Base-by-base conservation (phyloP, 1,140 invertebrate genomes). In the Cecropterus lyciades region DNA sequence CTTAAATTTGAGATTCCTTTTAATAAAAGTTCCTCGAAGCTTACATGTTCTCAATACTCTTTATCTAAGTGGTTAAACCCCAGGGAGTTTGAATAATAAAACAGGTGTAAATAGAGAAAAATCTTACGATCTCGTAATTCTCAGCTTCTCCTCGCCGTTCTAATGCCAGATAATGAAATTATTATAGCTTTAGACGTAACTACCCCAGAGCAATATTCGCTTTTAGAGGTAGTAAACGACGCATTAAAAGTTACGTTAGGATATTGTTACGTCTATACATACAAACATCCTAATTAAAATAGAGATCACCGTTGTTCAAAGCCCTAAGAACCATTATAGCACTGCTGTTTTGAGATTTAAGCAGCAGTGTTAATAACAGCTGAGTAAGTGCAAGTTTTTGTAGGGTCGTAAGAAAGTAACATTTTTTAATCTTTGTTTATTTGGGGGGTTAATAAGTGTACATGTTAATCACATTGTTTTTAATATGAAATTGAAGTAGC, bases 61-160 rank as follows among this genome's bases (percentile, higher is more conserved):
- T 43, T 42, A 17, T 11, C 16, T 42, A 42, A 56, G 17, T 14
- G 24, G 37, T 17, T 8, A 1, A 56, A 27, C 37, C 37, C 17
- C 16, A 56, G 53, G 37, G 37, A 24, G 16, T 24, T 16, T 56
- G 53, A 40, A 56, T 56, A 43, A 56, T 56, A 43, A 56, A 56
- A 56, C 53, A 56, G 40, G 56, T 55, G 52, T 59, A 59, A 59
- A 59, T 46, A 59, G 56, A 30, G 20, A 6, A 20, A 46, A 59
- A 20, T 14, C 56, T 46, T 20, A 46, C 13, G 4, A 15, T 20
- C 9, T 59, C 42, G 43, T 59, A 59, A 59, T 24, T 59, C 17
- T 59, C n/a, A 46, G 42, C 14, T 46, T 46, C 13, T 42, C 43
- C 27, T 15, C 42, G 43, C 42, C 16, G 52, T 55, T 55, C 52